Evolutionary conservation across 2,888 invertebrate genomes (phyloP).

Genomic region (Zelleria hepariella): DNA sequence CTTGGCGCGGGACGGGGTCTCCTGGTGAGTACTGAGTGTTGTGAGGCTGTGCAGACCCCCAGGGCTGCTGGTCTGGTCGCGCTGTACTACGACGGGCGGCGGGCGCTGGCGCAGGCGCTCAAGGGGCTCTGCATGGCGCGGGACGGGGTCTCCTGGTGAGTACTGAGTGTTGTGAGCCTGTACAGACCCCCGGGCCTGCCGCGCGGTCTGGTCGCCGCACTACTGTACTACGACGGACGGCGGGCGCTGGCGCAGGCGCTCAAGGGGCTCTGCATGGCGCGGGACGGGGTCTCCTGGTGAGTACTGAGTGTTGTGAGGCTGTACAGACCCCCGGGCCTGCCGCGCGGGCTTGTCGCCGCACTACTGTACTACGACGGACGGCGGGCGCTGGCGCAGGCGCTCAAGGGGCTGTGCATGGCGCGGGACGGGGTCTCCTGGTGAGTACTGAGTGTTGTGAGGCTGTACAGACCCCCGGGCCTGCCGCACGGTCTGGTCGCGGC

Average conservation of each 20-base stretch:
- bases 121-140: constrained; percentile 83
- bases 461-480: constrained; percentile 89
- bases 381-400: constrained; percentile 82
- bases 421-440: constrained; percentile 83
- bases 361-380: constrained; percentile 95
- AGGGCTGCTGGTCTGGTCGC: background rate
- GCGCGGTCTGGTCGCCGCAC: constrained; percentile 90
- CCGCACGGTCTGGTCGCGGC: constrained; percentile 93
- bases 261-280: constrained; percentile 81
- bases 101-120: constrained; percentile 84
- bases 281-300: constrained; percentile 82
- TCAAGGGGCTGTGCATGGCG: constrained; percentile 84
- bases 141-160: constrained; percentile 81
- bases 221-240: constrained; percentile 95
- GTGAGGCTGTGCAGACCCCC: background rate
- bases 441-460: too few relatives aligned
- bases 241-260: constrained; percentile 85
- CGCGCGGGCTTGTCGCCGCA: constrained; percentile 92
- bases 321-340: constrained; percentile 89
- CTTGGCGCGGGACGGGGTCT: constrained; percentile 82
- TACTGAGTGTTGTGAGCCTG: too few relatives aligned
- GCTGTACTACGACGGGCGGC: constrained; percentile 92
- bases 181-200: constrained; percentile 90
- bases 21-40: constrained; percentile 65
- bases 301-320: too few relatives aligned